Evolutionary conservation across 2,888 invertebrate genomes (phyloP).

Genomic region (Eupithecia dodoneata): DNA sequence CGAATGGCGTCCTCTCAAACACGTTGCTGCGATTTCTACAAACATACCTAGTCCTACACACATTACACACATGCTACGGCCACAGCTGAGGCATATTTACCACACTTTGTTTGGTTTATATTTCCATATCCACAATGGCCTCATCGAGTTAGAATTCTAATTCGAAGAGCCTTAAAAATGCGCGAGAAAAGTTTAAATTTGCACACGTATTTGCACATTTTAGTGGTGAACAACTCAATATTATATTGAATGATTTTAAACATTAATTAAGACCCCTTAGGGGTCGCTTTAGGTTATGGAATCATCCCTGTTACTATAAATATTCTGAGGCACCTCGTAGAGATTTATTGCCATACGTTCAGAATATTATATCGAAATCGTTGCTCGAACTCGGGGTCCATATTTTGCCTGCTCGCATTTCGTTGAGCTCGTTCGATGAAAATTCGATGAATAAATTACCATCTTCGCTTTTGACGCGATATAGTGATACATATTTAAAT

Average conservation of each 20-base stretch:
- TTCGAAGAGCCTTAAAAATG: too few relatives aligned
- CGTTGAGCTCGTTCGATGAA: slow-evolving; percentile 19
- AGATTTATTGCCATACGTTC: background rate
- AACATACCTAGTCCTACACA: background rate
- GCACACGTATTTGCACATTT: background rate
- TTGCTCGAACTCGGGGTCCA: background rate
- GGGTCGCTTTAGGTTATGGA: background rate
- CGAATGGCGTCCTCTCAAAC: slow-evolving; percentile 13
- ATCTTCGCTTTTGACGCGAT: slow-evolving; percentile 15
- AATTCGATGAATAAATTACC: slow-evolving; percentile 31
- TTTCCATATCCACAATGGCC: background rate
- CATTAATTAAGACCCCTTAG: background rate
- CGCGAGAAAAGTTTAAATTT: background rate
- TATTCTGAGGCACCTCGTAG: background rate
- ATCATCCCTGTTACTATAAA: background rate
- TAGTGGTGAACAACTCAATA: background rate
- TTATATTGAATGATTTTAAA: background rate
- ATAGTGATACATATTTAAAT: slow-evolving; percentile 12
- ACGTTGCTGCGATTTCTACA: slow-evolving; percentile 11
- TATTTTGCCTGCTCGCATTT: slow-evolving; percentile 21
- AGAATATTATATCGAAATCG: background rate
- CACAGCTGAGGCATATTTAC: background rate
- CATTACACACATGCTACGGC: background rate
- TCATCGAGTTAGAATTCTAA: background rate
- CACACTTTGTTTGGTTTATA: background rate